Conservation (phyloP, 2,797 vertebrate genomes). For the Esox masquinongy region DNA sequence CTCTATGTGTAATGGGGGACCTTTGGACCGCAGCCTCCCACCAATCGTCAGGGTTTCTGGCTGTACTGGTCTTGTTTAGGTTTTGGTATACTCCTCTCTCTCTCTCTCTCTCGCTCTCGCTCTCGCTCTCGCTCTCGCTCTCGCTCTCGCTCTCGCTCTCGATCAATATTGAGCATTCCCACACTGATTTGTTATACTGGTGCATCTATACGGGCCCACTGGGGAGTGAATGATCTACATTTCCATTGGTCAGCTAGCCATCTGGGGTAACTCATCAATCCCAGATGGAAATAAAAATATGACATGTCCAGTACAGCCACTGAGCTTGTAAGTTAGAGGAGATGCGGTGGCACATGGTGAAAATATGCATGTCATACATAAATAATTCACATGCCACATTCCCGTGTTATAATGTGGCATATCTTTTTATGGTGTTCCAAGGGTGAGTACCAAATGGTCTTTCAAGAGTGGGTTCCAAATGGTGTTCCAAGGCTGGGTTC, state of each 20-base stretch:
- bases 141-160: too few species aligned
- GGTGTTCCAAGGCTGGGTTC: too few species aligned
- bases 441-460: too few species aligned
- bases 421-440: background rate
- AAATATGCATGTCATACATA: conserved; percentile 29
- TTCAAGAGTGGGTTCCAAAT: too few species aligned
- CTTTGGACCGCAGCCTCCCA: background rate
- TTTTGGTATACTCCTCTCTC: background rate
- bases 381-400: conserved; percentile 43
- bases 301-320: background rate
- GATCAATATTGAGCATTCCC: background rate
- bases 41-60: background rate
- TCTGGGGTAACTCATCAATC: conserved; percentile 31
- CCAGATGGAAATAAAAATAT: background rate
- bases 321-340: conserved; percentile 24
- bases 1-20: background rate
- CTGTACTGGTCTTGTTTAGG: background rate
- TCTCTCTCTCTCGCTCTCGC: background rate
- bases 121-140: background rate
- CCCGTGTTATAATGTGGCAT: conserved; percentile 6
- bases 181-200: conserved; percentile 4
- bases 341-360: conserved; percentile 17
- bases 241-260: conserved; percentile 26
- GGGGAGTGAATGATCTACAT: conserved; percentile 10
- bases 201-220: conserved; percentile 13